Evolutionary conservation across 2,888 invertebrate species (phyloP), one percentile per base, ranked within the genome.

Genomic region (Keiferia lycopersicella): DNA sequence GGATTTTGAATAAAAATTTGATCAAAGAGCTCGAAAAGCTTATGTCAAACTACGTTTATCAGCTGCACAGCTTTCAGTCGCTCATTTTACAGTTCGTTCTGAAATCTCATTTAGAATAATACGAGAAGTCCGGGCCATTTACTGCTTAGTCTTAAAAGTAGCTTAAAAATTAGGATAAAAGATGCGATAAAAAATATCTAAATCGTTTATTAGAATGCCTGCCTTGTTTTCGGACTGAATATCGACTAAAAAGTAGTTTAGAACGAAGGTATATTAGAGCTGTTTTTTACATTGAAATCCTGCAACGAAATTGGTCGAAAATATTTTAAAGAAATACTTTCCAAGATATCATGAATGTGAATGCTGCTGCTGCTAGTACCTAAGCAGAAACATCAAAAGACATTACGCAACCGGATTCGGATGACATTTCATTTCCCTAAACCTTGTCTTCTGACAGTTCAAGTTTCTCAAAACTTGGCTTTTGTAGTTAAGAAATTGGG

Each of bases 11-110:
- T 45, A 45, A 45, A 45, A 45, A 16, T 16, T n/a, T 16, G 45
- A 66, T 69, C 69, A 53, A 53, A 53, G 20, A 26, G 66, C n/a
- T 45, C 69, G 18, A 53, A 53, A 12, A 26, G 66, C n/a, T 45
- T n/a, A 45, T 16, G 45, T 16, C 45, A 45, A 45, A 45, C 45
- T 45, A 45, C n/a, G 11, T 45, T 45, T 45, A 41, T 14, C 41
- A 45, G n/a, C 45, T 16, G 45, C 45, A 3, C n/a, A 3, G 16
- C 45, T 45, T 45, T 45, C 45, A 45, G 60, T 59, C 60, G 59
- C n/a, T 45, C 50, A 50, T 51, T 41, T 41, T 60, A 60, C 53
- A 53, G 12, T 51, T n/a, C 26, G 12, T 60, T 53, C 60, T 41
- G 16, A 45, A 45, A 45, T 45, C 45, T 45, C 45, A 45, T 45